These are phyloP conservation scores for Hyperopisus bebe DNA, from an alignment of 2,113 vertebrate species.

Conservation along the genomic window DNA sequence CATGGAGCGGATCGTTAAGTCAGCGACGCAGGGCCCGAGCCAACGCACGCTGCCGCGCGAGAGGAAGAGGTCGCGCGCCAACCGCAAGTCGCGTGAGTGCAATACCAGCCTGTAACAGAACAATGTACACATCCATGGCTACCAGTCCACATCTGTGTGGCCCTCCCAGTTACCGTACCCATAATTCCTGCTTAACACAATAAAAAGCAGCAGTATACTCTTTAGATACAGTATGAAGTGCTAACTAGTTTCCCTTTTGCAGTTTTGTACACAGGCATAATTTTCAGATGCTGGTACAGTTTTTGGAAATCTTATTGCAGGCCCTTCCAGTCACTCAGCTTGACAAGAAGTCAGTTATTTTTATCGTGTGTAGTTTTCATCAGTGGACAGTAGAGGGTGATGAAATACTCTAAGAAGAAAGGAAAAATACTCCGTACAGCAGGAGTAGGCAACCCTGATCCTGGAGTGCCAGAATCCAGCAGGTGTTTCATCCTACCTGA, in stretches of 20 bases:
- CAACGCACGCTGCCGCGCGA: constrained; percentile 81
- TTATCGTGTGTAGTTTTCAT: neutral
- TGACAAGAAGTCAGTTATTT: neutral
- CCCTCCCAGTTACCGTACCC: neutral
- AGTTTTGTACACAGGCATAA: neutral
- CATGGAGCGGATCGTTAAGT: constrained; percentile 96
- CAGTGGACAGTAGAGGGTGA: constrained; percentile 14
- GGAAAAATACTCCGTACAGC: neutral
- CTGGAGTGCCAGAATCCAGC: neutral
- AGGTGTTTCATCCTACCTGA: neutral
- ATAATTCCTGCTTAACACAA: neutral
- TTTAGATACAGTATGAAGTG: neutral
- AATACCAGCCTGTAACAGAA: no score
- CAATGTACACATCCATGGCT: neutral
- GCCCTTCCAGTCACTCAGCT: neutral
- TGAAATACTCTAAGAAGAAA: neutral
- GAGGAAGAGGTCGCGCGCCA: constrained; percentile 84
- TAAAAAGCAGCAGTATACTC: neutral
- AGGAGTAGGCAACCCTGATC: neutral
- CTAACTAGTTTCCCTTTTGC: neutral
- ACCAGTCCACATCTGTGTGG: neutral
- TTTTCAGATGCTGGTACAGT: neutral
- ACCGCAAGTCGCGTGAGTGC: constrained; percentile 88
- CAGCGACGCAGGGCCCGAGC: constrained; percentile 89
- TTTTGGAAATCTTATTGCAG: neutral